Evolutionary conservation across 2,888 invertebrate genomes (phyloP), one percentile per base, ranked within the genome.

Genomic region (Cybosia mesomella): DNA sequence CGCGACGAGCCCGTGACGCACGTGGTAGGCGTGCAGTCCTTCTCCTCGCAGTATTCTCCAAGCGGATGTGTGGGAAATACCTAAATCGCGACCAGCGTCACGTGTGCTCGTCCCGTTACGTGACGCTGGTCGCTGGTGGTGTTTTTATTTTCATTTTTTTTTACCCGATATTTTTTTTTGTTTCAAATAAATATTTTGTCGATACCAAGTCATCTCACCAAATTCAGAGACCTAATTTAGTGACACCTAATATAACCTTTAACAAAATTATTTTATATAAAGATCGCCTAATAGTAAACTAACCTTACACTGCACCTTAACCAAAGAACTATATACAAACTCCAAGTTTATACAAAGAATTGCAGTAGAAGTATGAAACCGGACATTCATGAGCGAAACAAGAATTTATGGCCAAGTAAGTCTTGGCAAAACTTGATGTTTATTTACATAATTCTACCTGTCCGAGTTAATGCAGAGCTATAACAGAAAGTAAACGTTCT

Each of bases 311-410:
- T 39, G 43, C 57, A 64, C 34, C 55, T 59, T 64, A 64, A 49
- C 9, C 28, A 59, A 59, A 53, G 21, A 59, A 64, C 59, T 39
- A 57, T 39, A 67, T 34, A 34, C 18, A 68, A 57, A 58, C 15
- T 57, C 15, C 57, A 66, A 39, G 15, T n/a, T 63, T 53, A 28
- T 58, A 63, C 63, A 63, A 58, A 63, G 63, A 28, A 58, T 70
- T 70, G 76, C 66, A 66, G 72, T 68, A 67, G 73, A 78, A 80
- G 75, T 78, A 75, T 75, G 76, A 78, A 73, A 60, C 73, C 67
- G 76, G 76, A 78, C 81, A 75, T 73, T 79, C 71, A 75, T 68
- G 76, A 80, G 69, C 34, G 71, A 66, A 79, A 79, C 70, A 60
- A 80, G 79, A 75, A 79, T 79, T 79, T 73, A 79, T 80, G 32